A percentile compares a stretch with the other conserved stretches of the same genome.
Evolutionary conservation across 2,797 vertebrate genomes (phyloP).

Genomic region (Dermochelys coriacea): DNA sequence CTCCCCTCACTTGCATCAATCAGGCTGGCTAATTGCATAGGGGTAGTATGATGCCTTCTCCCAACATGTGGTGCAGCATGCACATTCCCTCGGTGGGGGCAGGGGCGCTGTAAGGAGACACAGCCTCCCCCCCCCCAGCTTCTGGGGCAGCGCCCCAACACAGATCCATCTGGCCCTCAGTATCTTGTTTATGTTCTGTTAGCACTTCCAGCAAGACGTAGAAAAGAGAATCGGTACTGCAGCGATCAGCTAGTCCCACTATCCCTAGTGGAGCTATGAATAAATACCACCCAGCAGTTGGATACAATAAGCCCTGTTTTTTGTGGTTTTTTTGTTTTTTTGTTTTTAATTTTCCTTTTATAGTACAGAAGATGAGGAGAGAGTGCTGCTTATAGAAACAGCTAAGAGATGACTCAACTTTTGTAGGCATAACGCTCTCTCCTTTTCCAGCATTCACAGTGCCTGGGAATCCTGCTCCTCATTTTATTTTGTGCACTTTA

Average conservation of each 20-base stretch:
- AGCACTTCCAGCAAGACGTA: constrained; percentile 10
- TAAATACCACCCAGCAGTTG: constrained; percentile 63
- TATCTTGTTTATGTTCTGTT: constrained; percentile 54
- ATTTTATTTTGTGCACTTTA: neutral
- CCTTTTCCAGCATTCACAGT: neutral
- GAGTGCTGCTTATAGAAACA: neutral
- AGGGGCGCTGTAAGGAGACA: neutral
- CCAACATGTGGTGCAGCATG: neutral
- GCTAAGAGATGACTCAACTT: constrained; percentile 23
- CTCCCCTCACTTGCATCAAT: too few relatives aligned
- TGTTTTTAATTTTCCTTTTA: constrained; percentile 72
- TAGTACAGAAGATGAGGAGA: constrained; percentile 34
- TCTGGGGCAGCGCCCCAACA: neutral
- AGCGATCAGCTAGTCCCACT: constrained; percentile 60
- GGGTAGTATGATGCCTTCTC: rapidly evolving
- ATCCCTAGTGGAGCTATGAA: constrained; percentile 63
- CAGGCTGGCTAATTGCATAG: neutral
- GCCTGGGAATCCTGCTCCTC: neutral
- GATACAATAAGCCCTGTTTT: constrained; percentile 24
- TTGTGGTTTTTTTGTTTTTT: too few relatives aligned
- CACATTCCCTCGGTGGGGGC: neutral
- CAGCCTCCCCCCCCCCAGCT: neutral
- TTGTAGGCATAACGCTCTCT: neutral
- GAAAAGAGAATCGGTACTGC: constrained; percentile 62
- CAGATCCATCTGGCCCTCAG: constrained; percentile 4